Percentiles rank a stretch among this genome's conserved stretches.
phyloP scores from a whole-genome alignment of 2,797 vertebrate genomes.

The Galago senegalensis region DNA sequence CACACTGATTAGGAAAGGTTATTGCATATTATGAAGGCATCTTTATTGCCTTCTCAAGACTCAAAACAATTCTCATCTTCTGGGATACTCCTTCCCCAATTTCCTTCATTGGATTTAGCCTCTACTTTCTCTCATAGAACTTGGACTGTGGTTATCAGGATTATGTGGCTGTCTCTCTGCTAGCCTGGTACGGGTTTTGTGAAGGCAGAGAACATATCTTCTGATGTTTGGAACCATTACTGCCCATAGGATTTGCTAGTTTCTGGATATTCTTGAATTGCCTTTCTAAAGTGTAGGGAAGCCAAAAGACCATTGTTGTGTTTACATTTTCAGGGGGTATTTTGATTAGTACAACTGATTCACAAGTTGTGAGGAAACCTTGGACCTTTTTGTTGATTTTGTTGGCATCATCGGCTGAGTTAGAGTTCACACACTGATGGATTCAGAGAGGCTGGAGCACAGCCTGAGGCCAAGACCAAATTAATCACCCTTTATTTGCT shows the following conservation, averaged over 20 bases:
- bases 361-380: neutral
- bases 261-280: neutral
- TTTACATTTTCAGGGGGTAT: neutral
- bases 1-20: neutral
- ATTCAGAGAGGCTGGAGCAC: neutral
- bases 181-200: neutral
- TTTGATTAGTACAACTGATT: neutral
- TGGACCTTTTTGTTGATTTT: neutral
- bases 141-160: too few species aligned
- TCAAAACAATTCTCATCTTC: neutral
- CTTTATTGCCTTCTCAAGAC: neutral
- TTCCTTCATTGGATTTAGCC: neutral
- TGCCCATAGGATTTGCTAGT: neutral
- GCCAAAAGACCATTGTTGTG: neutral
- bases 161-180: neutral
- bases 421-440: neutral
- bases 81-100: neutral
- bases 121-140: neutral
- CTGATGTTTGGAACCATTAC: neutral
- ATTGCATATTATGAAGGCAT: neutral
- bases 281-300: neutral
- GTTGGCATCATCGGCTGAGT: neutral
- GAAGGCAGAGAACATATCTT: neutral
- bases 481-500: neutral
- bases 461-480: neutral